A percentile compares a stretch with the other conserved stretches of the same genome.
phyloP scores from a whole-genome alignment of 2,888 invertebrate genomes.

The Amiota communis region DNA sequence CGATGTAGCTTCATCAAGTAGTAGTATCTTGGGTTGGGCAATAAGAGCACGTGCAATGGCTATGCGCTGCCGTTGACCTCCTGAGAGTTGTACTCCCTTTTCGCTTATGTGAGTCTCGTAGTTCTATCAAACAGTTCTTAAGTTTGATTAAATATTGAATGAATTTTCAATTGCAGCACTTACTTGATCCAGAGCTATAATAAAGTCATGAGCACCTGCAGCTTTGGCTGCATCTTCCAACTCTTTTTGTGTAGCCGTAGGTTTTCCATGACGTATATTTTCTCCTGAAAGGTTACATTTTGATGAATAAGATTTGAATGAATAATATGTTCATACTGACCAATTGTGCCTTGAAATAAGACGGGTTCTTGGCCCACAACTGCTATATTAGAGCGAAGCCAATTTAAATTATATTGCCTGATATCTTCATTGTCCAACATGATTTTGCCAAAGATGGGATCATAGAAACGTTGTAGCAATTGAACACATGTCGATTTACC shows the following conservation, averaged over 20 bases:
- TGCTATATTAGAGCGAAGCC: conserved; percentile 84
- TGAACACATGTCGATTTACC: conserved; percentile 89
- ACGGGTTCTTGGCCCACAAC: conserved; percentile 91
- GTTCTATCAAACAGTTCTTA: conserved; percentile 73
- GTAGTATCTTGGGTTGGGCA: conserved; percentile 81
- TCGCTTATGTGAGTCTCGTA: conserved; percentile 86
- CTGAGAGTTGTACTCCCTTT: conserved; percentile 84
- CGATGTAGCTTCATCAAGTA: conserved; percentile 88
- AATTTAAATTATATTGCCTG: conserved; percentile 80
- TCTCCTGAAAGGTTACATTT: conserved; percentile 63
- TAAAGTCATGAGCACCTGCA: conserved; percentile 84
- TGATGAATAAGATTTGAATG: not conserved
- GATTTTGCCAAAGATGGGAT: conserved; percentile 76
- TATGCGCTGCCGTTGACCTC: conserved; percentile 85
- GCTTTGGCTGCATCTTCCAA: conserved; percentile 80
- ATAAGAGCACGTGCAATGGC: conserved; percentile 88
- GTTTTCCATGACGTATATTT: conserved; percentile 82
- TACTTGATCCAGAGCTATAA: conserved; percentile 81
- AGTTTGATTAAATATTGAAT: not conserved
- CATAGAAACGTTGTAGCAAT: conserved; percentile 79
- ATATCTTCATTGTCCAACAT: conserved; percentile 78
- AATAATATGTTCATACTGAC: conserved; percentile 39
- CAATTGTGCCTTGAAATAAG: conserved; percentile 85
- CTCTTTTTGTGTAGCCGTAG: conserved; percentile 79
- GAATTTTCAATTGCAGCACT: conserved; percentile 57